Evolutionary conservation across 2,888 invertebrate genomes (phyloP), one percentile per base, ranked within the genome.

Genomic region (Kryphioiulus occultus): DNA sequence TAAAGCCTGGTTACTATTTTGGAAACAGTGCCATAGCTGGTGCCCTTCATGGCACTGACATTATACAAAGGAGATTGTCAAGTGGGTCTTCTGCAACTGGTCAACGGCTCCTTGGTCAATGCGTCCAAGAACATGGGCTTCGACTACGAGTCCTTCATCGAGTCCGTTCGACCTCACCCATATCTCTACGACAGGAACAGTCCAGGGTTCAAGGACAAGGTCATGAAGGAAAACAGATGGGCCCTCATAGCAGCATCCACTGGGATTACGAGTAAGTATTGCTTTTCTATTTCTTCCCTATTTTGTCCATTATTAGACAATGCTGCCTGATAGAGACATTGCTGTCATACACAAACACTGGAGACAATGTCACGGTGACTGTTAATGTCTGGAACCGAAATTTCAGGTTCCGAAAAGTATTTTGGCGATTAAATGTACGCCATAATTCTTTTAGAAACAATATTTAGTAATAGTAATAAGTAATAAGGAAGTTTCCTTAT

Each of bases 171-270:
- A n/a, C 68, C 68, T n/a, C 26, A 68, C 19, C 68, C 68, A 1
- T 68, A 68, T 9, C 68, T 68, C 22, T 68, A 68, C 68, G 68
- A 68, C 68, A 68, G 68, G 68, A 68, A 68, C 68, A 68, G 68
- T 9, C 68, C 68, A 26, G 68, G 68, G 26, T 68, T 68, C 68
- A 68, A 68, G 68, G 68, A 68, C 68, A 68, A 68, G 26, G 68
- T 68, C 68, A 68, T 68, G 68, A 68, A 68, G 68, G 68, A 68
- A 9, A 68, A 68, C 68, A 68, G 68, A 68, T 68, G 68, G 68
- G 22, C 68, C 3, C 68, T 68, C 22, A 68, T 68, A 22, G 68
- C 68, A 10, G 68, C 68, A 2, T 68, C 68, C 2, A 68, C 22
- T 26, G 68, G 68, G 26, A 68, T 68, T 26, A 68, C 68, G 5